phyloP scores from a whole-genome alignment of 2,888 invertebrate species.

The Achlya flavicornis region DNA sequence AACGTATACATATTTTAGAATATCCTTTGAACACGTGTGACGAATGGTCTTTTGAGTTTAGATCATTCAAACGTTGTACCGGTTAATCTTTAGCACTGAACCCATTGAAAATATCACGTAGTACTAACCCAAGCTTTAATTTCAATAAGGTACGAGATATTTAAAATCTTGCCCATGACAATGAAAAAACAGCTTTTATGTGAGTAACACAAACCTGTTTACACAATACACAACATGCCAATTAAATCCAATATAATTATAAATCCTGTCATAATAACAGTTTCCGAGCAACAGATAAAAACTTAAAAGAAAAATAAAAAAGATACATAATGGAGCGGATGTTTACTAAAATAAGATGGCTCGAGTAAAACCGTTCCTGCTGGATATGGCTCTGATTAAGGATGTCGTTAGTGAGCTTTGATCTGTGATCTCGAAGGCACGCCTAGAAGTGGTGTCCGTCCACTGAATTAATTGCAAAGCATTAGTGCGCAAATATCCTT shows the following conservation, averaged over 20 bases:
- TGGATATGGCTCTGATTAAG: not conserved
- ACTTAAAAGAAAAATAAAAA: not conserved
- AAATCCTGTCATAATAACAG: not conserved
- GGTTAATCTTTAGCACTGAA: not conserved
- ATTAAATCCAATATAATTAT: too few relatives aligned
- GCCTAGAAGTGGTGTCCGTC: not conserved
- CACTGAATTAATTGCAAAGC: not conserved
- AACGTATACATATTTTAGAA: not conserved
- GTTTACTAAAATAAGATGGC: conserved; percentile 32
- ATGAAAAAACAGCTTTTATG: not conserved
- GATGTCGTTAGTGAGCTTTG: conserved; percentile 3
- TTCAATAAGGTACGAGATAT: too few relatives aligned
- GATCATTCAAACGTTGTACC: not conserved
- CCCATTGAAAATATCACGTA: not conserved
- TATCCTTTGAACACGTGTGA: not conserved
- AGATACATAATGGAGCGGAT: conserved; percentile 29
- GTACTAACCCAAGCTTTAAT: too few relatives aligned
- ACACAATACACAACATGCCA: not conserved
- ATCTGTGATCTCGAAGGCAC: not conserved
- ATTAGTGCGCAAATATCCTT: not conserved
- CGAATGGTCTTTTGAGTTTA: not conserved
- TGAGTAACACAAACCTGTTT: not conserved
- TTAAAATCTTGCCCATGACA: too few relatives aligned
- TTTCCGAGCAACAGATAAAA: not conserved
- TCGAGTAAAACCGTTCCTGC: conserved; percentile 20